Evolutionary conservation across 2,888 invertebrate species (phyloP).

Genomic region (Rhogogaster chlorosoma): DNA sequence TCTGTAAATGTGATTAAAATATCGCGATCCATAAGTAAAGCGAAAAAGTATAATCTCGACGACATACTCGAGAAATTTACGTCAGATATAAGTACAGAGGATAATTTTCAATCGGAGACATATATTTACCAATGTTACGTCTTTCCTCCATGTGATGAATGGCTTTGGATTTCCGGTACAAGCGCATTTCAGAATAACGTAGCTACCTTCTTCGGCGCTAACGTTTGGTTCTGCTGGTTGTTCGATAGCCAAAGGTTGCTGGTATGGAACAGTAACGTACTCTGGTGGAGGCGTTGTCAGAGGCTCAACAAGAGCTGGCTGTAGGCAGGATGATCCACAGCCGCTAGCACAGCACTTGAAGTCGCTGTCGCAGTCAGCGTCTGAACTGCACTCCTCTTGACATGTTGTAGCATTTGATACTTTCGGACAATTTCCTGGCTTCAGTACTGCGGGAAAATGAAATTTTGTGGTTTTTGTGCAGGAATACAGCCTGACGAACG

Average conservation of each 20-base stretch:
- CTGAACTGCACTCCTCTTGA: constrained; percentile 86
- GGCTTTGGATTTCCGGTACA: constrained; percentile 90
- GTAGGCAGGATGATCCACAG: constrained; percentile 87
- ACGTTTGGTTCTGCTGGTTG: constrained; percentile 82
- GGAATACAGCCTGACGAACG: constrained; percentile 35
- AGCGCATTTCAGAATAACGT: constrained; percentile 86
- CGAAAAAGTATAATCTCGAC: background rate
- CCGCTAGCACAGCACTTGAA: constrained; percentile 91
- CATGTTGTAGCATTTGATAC: constrained; percentile 80
- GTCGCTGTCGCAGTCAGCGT: constrained; percentile 89
- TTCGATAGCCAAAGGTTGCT: constrained; percentile 70
- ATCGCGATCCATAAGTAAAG: background rate
- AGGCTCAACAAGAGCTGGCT: constrained; percentile 78
- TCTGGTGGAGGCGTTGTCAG: constrained; percentile 66
- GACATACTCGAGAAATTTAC: too few species aligned
- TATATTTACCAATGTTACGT: constrained; percentile 84
- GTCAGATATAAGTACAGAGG: background rate
- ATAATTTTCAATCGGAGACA: background rate
- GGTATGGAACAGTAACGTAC: constrained; percentile 66
- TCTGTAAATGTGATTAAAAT: constrained; percentile 78
- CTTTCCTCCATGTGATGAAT: constrained; percentile 88
- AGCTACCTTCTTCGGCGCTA: constrained; percentile 85
- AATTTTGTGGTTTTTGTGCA: constrained; percentile 40
- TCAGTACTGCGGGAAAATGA: constrained; percentile 79
- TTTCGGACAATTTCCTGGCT: constrained; percentile 85